Conservation (phyloP, 2,113 vertebrate genomes). For the Eonycteris spelaea region DNA sequence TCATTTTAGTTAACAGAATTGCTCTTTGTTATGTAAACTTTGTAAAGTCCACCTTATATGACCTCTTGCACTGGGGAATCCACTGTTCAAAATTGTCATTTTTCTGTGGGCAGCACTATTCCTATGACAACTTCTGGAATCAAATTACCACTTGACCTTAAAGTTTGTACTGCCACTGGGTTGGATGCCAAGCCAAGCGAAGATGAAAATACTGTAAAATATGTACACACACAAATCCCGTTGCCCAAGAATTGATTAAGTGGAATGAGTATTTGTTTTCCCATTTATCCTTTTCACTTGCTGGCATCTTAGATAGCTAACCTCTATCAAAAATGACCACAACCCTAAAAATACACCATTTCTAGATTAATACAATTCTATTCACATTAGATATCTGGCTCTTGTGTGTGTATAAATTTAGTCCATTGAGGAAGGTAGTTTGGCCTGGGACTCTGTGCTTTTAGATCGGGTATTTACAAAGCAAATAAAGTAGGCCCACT, state of each 20-base stretch:
- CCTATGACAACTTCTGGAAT: constrained; percentile 78
- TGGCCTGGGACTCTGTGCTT: background rate
- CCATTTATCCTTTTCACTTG: constrained; percentile 51
- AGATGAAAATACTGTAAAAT: constrained; percentile 47
- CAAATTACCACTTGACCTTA: constrained; percentile 75
- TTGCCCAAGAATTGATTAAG: background rate
- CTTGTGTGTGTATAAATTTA: background rate
- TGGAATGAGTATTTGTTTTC: constrained; percentile 63
- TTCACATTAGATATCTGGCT: background rate
- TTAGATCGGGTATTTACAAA: background rate
- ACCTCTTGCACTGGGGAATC: constrained; percentile 83
- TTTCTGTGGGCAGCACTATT: constrained; percentile 82
- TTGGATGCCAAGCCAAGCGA: constrained; percentile 58
- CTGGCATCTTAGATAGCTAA: background rate
- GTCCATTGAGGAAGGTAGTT: background rate
- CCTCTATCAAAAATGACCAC: constrained; percentile 6
- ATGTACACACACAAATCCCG: background rate
- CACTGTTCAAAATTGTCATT: constrained; percentile 80
- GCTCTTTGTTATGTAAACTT: constrained; percentile 91
- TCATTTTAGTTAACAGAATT: constrained; percentile 87
- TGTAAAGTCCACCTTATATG: constrained; percentile 82
- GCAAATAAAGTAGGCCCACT: background rate
- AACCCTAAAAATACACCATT: background rate
- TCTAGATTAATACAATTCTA: background rate
- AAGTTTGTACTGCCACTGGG: constrained; percentile 62